Evolutionary conservation across 2,888 invertebrate species (phyloP).

Genomic region (Gymnoscelis rufifasciata): DNA sequence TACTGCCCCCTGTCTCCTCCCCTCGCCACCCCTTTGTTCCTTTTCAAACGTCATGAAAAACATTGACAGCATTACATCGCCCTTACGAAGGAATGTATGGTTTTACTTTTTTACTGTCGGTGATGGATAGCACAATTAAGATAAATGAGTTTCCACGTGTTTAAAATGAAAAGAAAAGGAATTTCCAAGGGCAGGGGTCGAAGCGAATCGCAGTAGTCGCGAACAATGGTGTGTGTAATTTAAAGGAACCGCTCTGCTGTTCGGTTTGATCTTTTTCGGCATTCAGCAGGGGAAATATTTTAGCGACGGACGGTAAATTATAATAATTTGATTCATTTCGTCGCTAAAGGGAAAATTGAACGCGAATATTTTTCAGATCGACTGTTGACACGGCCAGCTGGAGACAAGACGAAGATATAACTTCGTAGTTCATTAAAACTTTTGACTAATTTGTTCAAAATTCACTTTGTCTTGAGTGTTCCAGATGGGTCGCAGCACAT

Average conservation of each 20-base stretch:
- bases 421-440: constrained; percentile 62
- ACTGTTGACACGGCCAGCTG: constrained; percentile 26
- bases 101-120: constrained; percentile 28
- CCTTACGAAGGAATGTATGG: constrained; percentile 36
- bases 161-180: constrained; percentile 32
- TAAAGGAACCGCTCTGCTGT: constrained; percentile 34
- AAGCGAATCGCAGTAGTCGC: constrained; percentile 35
- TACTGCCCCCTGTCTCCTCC: constrained; percentile 47
- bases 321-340: constrained; percentile 32
- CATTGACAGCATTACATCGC: constrained; percentile 39
- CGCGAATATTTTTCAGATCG: constrained; percentile 22
- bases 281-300: constrained; percentile 28
- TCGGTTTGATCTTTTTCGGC: constrained; percentile 35
- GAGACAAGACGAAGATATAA: constrained; percentile 42
- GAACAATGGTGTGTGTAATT: constrained; percentile 47
- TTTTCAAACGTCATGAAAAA: constrained; percentile 41
- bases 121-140: constrained; percentile 38
- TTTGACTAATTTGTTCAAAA: constrained; percentile 71
- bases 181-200: constrained; percentile 35
- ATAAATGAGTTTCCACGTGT: constrained; percentile 44
- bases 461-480: constrained; percentile 66
- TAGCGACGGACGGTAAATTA: constrained; percentile 32
- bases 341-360: constrained; percentile 26
- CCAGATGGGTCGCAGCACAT: constrained; percentile 68
- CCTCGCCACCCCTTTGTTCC: constrained; percentile 39